Evolutionary conservation across 2,888 invertebrate species (phyloP).

Genomic region (Athripsodes cinereus): DNA sequence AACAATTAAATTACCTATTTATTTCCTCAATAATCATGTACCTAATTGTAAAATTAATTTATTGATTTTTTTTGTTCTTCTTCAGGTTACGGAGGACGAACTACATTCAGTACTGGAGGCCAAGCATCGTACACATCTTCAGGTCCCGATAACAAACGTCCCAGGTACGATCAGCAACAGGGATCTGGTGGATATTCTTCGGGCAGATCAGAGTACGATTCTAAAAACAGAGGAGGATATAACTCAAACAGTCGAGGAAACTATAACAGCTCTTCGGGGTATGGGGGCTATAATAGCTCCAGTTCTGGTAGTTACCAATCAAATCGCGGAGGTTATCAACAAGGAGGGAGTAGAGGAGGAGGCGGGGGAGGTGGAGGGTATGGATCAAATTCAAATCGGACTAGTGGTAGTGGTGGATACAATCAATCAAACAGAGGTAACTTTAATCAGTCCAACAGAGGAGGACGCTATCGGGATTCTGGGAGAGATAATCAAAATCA

Average conservation of each 20-base stretch:
- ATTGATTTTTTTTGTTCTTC: not conserved
- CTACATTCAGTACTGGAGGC: conserved; percentile 2
- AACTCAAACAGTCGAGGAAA: conserved; percentile 15
- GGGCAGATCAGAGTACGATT: not conserved
- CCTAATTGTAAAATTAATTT: not conserved
- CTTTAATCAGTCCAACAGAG: not conserved
- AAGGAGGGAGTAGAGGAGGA: conserved; percentile 11
- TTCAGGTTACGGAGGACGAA: conserved; percentile 4
- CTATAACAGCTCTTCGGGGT: conserved; percentile 10
- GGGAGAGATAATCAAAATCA: conserved; percentile 18
- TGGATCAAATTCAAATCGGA: conserved; percentile 19
- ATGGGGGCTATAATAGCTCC: conserved; percentile 12
- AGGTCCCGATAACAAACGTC: conserved; percentile 29
- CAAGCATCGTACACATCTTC: conserved; percentile 18
- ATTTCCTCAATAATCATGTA: not conserved
- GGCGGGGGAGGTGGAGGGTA: conserved; percentile 20
- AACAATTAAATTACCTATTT: no score
- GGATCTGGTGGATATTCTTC: conserved; percentile 8
- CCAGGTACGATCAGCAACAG: conserved; percentile 29
- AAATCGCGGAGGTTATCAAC: conserved; percentile 1
- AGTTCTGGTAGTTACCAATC: conserved; percentile 21
- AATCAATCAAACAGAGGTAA: conserved; percentile 12
- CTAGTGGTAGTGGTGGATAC: conserved; percentile 28
- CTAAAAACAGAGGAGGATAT: not conserved
- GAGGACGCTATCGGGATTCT: conserved; percentile 3